Conservation (phyloP, 1,140 invertebrate genomes). For the Macrosteles quadrilineatus region DNA sequence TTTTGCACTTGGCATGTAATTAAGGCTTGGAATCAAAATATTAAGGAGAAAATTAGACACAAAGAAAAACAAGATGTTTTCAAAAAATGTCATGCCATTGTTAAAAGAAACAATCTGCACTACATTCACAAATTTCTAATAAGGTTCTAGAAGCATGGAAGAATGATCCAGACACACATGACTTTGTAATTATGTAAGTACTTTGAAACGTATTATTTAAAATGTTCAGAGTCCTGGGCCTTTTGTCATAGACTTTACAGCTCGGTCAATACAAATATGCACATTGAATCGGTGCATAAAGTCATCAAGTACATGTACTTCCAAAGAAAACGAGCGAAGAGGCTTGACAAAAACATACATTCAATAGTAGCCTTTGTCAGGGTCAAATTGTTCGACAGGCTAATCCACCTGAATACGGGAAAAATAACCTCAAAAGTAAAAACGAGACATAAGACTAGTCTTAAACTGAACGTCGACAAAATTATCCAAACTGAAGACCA, state of each 20-base stretch:
- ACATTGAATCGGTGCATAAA: no score
- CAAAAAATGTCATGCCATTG: background rate
- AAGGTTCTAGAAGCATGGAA: background rate
- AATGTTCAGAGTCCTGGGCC: background rate
- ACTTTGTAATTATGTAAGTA: background rate
- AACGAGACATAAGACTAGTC: no score
- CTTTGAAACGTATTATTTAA: background rate
- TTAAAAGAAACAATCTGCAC: background rate
- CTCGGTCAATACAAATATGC: no score
- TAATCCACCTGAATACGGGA: no score
- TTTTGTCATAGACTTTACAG: background rate
- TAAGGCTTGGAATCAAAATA: background rate
- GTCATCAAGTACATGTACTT: no score
- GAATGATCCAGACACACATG: background rate
- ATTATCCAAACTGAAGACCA: no score
- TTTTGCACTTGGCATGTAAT: background rate
- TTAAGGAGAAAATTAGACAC: background rate
- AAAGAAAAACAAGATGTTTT: background rate
- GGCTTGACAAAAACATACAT: no score
- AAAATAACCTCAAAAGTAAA: no score
- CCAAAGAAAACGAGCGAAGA: no score
- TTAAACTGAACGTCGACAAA: no score
- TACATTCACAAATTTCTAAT: background rate
- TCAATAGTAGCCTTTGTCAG: no score
- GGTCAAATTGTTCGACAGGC: no score